These are phyloP conservation scores for Drosophila elegans DNA, from an alignment of 1,140 invertebrate genomes.

Conservation along the genomic window DNA sequence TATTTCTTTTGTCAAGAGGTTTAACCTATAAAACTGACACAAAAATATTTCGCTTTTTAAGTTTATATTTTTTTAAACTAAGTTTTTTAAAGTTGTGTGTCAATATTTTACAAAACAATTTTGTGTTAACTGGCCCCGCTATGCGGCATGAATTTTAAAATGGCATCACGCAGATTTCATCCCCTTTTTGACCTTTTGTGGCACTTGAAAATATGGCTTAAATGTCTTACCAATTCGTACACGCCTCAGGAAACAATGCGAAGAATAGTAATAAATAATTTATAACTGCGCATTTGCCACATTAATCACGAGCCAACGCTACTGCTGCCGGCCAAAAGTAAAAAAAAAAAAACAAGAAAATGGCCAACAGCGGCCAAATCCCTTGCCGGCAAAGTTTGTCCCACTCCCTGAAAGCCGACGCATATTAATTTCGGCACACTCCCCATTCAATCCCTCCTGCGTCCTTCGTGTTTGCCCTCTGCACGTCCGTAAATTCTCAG, in stretches of 20 bases:
- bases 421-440: slow-evolving; percentile 79
- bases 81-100: slow-evolving; percentile 2
- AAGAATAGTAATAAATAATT: slow-evolving; percentile 82
- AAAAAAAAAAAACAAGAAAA: slow-evolving; percentile 26
- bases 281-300: slow-evolving; percentile 82
- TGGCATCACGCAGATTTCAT: background rate
- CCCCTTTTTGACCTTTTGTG: slow-evolving; percentile 24
- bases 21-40: no score
- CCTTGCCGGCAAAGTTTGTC: slow-evolving; percentile 60
- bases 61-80: no score
- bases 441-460: background rate
- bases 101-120: slow-evolving; percentile 12
- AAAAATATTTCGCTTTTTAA: no score
- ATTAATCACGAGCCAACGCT: slow-evolving; percentile 77
- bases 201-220: slow-evolving; percentile 72
- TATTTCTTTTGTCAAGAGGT: no score
- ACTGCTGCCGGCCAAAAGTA: slow-evolving; percentile 21
- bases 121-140: slow-evolving; percentile 13
- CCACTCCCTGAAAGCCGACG: slow-evolving; percentile 52
- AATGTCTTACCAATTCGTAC: slow-evolving; percentile 73
- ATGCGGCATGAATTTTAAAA: slow-evolving; percentile 53
- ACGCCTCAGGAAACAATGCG: slow-evolving; percentile 73
- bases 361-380: slow-evolving; percentile 62
- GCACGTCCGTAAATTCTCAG: slow-evolving; percentile 27
- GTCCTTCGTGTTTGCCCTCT: slow-evolving; percentile 3